These are phyloP conservation scores for Magallana angulata DNA, from an alignment of 1,140 invertebrate species.

Conservation along the genomic window DNA sequence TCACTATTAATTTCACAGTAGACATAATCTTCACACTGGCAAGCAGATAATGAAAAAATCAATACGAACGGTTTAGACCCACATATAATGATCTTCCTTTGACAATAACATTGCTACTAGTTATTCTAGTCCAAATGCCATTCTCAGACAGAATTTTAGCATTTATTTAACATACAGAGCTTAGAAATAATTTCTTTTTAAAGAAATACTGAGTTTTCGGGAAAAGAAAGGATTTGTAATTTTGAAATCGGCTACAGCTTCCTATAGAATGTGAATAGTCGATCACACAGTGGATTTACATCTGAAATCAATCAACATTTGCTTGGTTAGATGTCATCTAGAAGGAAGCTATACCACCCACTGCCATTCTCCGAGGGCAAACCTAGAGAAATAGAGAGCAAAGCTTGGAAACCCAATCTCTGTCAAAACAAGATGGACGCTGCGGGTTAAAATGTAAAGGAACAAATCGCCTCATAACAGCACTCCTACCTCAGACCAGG, in stretches of 20 bases:
- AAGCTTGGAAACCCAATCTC: too few species aligned
- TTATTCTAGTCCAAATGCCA: too few species aligned
- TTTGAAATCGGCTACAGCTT: neutral
- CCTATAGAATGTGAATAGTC: neutral
- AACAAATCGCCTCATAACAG: neutral
- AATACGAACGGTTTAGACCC: neutral
- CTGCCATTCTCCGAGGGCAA: neutral
- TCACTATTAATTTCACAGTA: constrained; percentile 8
- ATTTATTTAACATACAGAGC: too few species aligned
- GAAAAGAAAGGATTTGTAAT: neutral
- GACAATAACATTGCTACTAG: too few species aligned
- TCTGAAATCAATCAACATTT: constrained; percentile 1
- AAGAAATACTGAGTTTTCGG: neutral
- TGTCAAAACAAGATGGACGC: too few species aligned
- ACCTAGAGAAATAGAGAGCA: neutral
- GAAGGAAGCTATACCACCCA: neutral
- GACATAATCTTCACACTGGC: constrained; percentile 20
- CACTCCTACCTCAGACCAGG: neutral
- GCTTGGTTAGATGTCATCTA: neutral
- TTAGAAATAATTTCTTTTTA: too few species aligned
- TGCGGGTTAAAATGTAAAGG: neutral
- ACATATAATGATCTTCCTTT: neutral
- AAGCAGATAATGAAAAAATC: constrained; percentile 30
- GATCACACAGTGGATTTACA: neutral
- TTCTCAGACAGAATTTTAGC: too few species aligned